Percentiles rank a stretch among this genome's conserved stretches.
These are phyloP conservation scores for Adineta ricciae DNA, from an alignment of 2,888 invertebrate species.

Conservation along the genomic window DNA sequence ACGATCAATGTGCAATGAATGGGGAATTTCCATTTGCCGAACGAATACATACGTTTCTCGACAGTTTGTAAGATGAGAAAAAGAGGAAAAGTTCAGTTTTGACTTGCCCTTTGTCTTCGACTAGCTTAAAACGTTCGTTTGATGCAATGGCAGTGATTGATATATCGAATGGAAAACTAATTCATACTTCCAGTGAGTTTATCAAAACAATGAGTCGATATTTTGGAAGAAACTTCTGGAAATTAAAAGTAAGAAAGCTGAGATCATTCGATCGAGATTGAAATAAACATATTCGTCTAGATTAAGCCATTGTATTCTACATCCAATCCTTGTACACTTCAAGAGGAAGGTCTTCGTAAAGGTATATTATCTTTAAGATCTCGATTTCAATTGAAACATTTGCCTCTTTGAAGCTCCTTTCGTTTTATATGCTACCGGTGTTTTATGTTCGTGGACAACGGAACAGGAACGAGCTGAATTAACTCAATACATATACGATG, in stretches of 20 bases:
- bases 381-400: background rate
- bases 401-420: background rate
- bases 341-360: background rate
- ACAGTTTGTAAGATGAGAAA: background rate
- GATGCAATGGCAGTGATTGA: background rate
- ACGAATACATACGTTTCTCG: background rate
- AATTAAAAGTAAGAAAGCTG: background rate
- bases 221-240: constrained; percentile 22
- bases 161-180: background rate
- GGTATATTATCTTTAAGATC: background rate
- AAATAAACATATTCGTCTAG: background rate
- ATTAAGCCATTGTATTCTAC: background rate
- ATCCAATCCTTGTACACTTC: background rate
- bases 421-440: constrained; percentile 8
- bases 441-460: constrained; percentile 8
- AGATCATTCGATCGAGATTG: background rate
- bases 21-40: constrained; percentile 13
- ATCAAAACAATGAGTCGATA: background rate
- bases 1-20: background rate
- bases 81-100: background rate
- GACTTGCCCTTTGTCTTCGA: background rate
- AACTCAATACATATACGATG: constrained; percentile 13
- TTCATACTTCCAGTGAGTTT: background rate
- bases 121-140: constrained; percentile 6
- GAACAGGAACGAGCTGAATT: constrained; percentile 17